phyloP scores from a whole-genome alignment of 2,113 vertebrate species.

The Chamaetylas fuelleborni region DNA sequence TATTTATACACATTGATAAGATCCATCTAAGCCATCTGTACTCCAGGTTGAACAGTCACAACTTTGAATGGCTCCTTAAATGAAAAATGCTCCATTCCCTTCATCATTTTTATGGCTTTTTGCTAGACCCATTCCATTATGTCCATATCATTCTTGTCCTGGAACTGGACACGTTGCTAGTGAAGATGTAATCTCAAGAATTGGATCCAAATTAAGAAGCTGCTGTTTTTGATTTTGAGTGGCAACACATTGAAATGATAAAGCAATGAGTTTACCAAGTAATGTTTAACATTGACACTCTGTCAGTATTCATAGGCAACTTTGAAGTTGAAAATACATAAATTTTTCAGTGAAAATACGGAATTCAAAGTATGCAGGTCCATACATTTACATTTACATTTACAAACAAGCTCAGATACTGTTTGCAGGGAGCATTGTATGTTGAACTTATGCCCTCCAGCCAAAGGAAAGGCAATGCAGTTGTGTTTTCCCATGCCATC shows the following conservation, averaged over 20 bases:
- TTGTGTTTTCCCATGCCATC: not conserved
- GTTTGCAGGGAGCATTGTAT: not conserved
- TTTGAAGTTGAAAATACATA: not conserved
- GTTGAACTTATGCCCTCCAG: not conserved
- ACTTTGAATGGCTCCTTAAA: not conserved
- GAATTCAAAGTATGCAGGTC: not conserved
- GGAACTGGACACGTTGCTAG: not conserved
- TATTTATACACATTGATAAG: not conserved
- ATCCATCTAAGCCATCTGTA: not conserved
- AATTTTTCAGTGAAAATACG: not conserved
- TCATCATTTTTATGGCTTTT: not conserved
- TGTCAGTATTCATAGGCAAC: not conserved
- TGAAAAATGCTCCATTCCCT: not conserved
- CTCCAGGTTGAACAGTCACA: not conserved
- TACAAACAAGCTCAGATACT: not conserved
- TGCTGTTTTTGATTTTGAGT: not conserved
- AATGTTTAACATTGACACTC: not conserved
- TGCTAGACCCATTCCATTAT: not conserved
- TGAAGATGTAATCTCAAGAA: not conserved
- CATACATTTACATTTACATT: not conserved
- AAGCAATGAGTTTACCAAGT: not conserved
- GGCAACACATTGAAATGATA: not conserved
- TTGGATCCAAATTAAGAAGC: not conserved
- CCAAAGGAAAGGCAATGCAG: not conserved
- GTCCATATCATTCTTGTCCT: not conserved